Evolutionary conservation across 2,888 invertebrate genomes (phyloP).

Genomic region (Chirona hameri): DNA sequence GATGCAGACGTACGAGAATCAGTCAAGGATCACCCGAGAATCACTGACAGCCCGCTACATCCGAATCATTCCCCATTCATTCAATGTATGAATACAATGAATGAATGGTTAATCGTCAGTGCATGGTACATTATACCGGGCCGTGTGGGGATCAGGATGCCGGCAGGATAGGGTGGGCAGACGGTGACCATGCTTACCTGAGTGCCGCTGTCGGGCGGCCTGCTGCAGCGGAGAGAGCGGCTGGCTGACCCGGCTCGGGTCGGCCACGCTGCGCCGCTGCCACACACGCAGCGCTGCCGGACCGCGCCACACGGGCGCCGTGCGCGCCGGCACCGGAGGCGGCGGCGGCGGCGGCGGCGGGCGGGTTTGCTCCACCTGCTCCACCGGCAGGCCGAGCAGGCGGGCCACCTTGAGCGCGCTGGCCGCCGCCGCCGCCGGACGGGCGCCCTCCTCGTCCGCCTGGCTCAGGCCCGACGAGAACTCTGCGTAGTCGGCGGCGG

Average conservation of each 20-base stretch:
- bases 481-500: slow-evolving; percentile 5
- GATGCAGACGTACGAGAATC: no score
- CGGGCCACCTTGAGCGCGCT: slow-evolving; percentile 8
- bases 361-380: background rate
- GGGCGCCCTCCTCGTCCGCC: background rate
- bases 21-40: no score
- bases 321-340: background rate
- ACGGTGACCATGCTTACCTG: background rate
- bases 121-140: no score
- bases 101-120: no score
- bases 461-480: background rate
- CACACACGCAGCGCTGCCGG: slow-evolving; percentile 27
- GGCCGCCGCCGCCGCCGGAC: background rate
- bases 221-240: slow-evolving; percentile 12
- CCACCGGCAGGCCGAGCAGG: background rate
- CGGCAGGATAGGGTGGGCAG: no score
- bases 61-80: no score
- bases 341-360: background rate
- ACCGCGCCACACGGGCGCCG: background rate
- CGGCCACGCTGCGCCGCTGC: slow-evolving; percentile 30
- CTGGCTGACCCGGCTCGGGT: slow-evolving; percentile 26
- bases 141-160: no score
- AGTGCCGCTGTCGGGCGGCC: slow-evolving; percentile 4
- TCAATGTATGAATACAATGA: no score
- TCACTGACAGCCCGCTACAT: no score